Evolutionary conservation across 2,888 invertebrate genomes (phyloP).

Genomic region (Teleogryllus oceanicus): DNA sequence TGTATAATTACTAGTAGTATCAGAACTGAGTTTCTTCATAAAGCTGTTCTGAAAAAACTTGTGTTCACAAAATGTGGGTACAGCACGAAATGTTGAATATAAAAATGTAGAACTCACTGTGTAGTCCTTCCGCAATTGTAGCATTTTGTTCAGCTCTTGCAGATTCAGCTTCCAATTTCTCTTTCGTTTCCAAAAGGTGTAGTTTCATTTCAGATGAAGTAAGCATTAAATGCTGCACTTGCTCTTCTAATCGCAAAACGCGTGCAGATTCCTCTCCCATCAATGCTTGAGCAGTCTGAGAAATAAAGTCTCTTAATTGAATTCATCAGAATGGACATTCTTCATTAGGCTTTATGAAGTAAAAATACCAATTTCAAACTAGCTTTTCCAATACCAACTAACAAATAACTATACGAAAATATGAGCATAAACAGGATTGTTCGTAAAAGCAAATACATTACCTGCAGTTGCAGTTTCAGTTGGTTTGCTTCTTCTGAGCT

Average conservation of each 20-base stretch:
- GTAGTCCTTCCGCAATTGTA: slow-evolving; percentile 41
- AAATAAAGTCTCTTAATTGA: too few species aligned
- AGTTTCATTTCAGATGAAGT: slow-evolving; percentile 41
- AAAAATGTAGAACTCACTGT: slow-evolving; percentile 40
- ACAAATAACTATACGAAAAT: too few species aligned
- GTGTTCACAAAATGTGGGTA: too few species aligned
- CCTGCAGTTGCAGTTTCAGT: slow-evolving; percentile 35
- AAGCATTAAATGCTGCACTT: slow-evolving; percentile 33
- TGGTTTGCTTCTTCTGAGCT: slow-evolving; percentile 35
- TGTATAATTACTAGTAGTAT: too few species aligned
- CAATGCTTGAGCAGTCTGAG: slow-evolving; percentile 31
- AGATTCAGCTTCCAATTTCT: slow-evolving; percentile 43
- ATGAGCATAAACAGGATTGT: too few species aligned
- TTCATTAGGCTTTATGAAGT: too few species aligned
- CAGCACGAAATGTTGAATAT: too few species aligned
- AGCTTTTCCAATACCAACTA: too few species aligned
- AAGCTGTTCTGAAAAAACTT: too few species aligned
- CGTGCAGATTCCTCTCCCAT: slow-evolving; percentile 33
- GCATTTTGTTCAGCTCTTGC: slow-evolving; percentile 41
- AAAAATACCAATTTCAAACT: too few species aligned
- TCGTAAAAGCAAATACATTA: not conserved
- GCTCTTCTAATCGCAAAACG: slow-evolving; percentile 33
- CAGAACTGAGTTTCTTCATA: too few species aligned
- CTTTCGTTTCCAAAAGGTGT: slow-evolving; percentile 42
- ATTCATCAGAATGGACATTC: too few species aligned